Percentiles rank a stretch among this genome's conserved stretches.
phyloP scores from a whole-genome alignment of 2,797 vertebrate species.

The Sylvilagus floridanus region DNA sequence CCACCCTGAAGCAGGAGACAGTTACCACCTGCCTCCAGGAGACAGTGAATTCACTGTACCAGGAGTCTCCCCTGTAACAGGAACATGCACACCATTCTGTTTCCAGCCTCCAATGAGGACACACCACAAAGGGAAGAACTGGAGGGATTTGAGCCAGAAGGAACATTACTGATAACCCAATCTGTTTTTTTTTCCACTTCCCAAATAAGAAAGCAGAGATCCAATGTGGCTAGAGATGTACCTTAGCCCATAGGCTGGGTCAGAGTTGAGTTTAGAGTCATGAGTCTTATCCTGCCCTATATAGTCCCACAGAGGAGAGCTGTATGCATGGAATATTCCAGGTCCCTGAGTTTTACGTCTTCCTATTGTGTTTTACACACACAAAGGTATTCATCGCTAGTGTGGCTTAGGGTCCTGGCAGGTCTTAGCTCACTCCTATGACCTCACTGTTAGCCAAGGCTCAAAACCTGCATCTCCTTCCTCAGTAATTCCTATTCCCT shows the following conservation, averaged over 20 bases:
- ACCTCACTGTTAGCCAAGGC: not conserved
- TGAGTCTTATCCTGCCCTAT: not conserved
- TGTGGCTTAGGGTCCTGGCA: not conserved
- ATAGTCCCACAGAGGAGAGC: not conserved
- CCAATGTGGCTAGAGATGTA: not conserved
- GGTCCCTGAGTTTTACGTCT: not conserved
- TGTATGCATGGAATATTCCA: accelerated
- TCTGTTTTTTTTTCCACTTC: not conserved
- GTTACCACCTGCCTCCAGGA: not conserved
- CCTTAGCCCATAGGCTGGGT: not conserved
- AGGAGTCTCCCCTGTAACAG: not conserved
- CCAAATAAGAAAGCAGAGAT: not conserved
- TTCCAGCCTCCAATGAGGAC: not conserved
- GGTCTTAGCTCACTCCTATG: not conserved
- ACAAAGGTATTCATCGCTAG: not conserved
- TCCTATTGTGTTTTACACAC: not conserved
- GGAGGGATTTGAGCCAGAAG: not conserved
- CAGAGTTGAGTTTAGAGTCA: not conserved
- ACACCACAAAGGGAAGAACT: not conserved
- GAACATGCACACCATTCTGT: not conserved
- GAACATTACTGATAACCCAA: not conserved
- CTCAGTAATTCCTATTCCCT: constrained; percentile 14
- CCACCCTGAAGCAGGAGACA: not conserved
- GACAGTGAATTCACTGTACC: not conserved
- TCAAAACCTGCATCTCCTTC: not conserved